These are phyloP conservation scores for Pristionchus entomophagus DNA, from an alignment of 2,888 invertebrate species.

Conservation along the genomic window DNA sequence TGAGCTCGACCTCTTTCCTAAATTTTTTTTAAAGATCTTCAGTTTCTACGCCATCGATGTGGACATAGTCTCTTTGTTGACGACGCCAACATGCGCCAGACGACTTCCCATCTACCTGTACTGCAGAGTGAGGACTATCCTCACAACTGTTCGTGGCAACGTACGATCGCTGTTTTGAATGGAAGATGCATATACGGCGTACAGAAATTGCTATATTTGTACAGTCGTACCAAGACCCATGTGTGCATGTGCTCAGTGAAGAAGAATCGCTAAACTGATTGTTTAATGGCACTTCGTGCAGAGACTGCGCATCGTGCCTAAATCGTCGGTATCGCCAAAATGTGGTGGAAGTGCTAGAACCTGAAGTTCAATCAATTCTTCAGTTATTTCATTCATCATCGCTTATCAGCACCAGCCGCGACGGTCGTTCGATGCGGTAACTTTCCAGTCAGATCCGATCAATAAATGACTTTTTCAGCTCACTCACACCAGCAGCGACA, in stretches of 20 bases:
- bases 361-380: neutral
- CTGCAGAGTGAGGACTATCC: no score
- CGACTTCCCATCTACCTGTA: conserved; percentile 72
- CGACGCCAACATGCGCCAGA: conserved; percentile 71
- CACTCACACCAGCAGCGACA: neutral
- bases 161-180: no score
- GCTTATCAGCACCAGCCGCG: neutral
- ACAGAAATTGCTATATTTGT: no score
- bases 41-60: conserved; percentile 70
- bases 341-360: conserved; percentile 23
- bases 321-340: neutral
- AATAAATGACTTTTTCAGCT: neutral
- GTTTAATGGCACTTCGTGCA: conserved; percentile 26
- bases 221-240: no score
- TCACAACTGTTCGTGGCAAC: no score
- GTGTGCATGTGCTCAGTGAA: neutral
- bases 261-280: neutral
- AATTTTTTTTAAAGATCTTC: no score
- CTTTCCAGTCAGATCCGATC: no score
- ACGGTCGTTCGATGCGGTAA: neutral
- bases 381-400: conserved; percentile 1
- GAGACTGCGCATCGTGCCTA: no score
- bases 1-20: no score
- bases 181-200: no score
- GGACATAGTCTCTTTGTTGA: conserved; percentile 70